phyloP scores from a whole-genome alignment of 2,113 vertebrate species.

The Cavia porcellus region DNA sequence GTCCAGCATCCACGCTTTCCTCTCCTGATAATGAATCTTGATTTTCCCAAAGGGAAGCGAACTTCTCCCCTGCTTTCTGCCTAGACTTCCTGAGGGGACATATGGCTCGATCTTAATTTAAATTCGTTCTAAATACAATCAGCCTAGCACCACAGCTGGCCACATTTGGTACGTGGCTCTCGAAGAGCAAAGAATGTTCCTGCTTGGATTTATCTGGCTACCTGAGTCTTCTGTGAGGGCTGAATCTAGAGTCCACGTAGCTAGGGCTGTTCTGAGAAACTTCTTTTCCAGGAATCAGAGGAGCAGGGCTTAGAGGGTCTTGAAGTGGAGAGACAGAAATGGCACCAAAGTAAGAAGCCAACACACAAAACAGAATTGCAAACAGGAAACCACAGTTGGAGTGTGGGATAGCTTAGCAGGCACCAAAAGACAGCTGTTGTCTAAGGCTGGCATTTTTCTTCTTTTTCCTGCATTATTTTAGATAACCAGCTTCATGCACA shows the following conservation, averaged over 20 bases:
- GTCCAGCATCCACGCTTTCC: not conserved
- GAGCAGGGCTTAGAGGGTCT: not conserved
- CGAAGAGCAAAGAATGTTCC: not conserved
- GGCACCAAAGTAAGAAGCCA: not conserved
- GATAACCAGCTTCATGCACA: conserved; percentile 12
- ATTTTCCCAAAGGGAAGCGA: conserved; percentile 35
- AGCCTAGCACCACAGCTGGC: not conserved
- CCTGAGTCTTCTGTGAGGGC: not conserved
- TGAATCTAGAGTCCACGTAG: not conserved
- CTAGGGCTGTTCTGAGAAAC: not conserved
- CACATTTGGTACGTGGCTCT: not conserved
- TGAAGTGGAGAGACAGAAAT: not conserved
- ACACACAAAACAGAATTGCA: not conserved
- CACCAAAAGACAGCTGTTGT: not conserved
- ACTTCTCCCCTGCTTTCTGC: not conserved
- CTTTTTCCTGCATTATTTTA: not conserved
- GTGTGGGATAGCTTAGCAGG: not conserved
- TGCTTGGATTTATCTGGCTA: not conserved
- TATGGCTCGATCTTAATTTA: conserved; percentile 36
- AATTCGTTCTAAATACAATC: conserved; percentile 31
- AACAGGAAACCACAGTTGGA: not conserved
- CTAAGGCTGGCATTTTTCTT: not conserved
- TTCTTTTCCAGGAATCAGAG: not conserved
- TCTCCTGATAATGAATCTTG: conserved; percentile 7
- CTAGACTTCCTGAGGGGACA: not conserved